Evolutionary conservation across 2,113 vertebrate genomes (phyloP), one percentile per base, ranked within the genome.

Genomic region (Eolophus roseicapilla): DNA sequence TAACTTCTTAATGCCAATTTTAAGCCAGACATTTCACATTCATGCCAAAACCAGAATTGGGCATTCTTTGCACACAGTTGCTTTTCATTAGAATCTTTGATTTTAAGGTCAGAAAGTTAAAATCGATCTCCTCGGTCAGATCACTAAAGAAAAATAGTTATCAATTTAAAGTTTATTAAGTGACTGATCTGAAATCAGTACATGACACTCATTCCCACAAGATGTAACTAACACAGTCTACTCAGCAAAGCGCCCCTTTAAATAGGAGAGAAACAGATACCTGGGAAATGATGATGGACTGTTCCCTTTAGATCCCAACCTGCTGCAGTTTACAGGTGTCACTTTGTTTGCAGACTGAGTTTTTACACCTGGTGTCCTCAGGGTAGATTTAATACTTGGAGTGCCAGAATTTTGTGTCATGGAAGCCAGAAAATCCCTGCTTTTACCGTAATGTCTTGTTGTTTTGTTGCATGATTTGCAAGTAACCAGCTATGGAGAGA

Each of bases 391-490:
- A 49, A 74, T 97, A n/a, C 82, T 65, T 20, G 98, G 98, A 43
- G 97, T 97, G 59, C 93, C 60, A 79, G 94, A 95, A 85, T 12
- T 95, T 59, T 87, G 98, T 33, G 95, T 82, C 17, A 95, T 35
- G 44, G 94, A 70, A 25, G 97, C 71, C 15, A 98, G 90, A 71
- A 98, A 98, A 79, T 98, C 98, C 96, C 99, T 98, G 70, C 98
- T 98, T 95, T 97, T 95, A 68, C 99, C 99, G 84, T 94, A 93
- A 94, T 98, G 97, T 93, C 97, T 98, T 82, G 97, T 98, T 64
- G 98, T 98, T 93, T 97, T 98, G 93, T 97, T 98, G 97, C 99
- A 99, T 3, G 97, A 98, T 93, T 98, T 98, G 97, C 99, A 99
- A 93, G 99, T 99, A 95, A 99, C 97, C 97, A 99, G 96, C 99